Evolutionary conservation across 2,888 invertebrate genomes (phyloP).

Genomic region (Xanthia togata): DNA sequence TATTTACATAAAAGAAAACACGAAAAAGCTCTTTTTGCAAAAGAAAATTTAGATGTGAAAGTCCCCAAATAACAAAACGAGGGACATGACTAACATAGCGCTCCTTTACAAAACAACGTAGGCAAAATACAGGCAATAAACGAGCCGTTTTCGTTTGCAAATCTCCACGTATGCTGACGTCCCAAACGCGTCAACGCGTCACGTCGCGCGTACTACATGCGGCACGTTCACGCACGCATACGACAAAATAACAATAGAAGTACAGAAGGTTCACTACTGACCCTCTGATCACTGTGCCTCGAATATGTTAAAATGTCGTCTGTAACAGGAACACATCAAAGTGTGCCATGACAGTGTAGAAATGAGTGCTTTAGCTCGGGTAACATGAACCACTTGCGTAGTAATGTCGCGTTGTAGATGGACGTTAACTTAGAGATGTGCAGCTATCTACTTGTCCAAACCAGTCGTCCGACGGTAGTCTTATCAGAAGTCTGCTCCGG

Average conservation of each 20-base stretch:
- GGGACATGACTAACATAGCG: conserved; percentile 23
- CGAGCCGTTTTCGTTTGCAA: conserved; percentile 47
- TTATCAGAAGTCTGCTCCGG: background rate
- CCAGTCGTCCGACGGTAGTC: background rate
- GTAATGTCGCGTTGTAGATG: background rate
- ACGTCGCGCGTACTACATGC: conserved; percentile 48
- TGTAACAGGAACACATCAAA: background rate
- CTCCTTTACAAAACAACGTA: conserved; percentile 48
- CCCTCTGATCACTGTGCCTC: background rate
- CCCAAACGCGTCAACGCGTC: conserved; percentile 45
- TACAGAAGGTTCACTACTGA: conserved; percentile 27
- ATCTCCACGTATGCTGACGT: conserved; percentile 63
- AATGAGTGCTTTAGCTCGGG: background rate
- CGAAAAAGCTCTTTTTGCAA: background rate
- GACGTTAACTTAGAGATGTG: background rate
- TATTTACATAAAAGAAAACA: background rate
- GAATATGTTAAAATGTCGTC: background rate
- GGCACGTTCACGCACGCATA: conserved; percentile 41
- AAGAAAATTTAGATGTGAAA: background rate
- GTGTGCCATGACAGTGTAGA: background rate
- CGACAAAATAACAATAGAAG: background rate
- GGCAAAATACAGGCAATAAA: conserved; percentile 61
- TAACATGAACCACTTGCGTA: too few relatives aligned
- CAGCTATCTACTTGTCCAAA: background rate
- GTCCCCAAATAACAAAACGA: conserved; percentile 37